These are phyloP conservation scores for Crypturellus tataupa DNA, from an alignment of 2,797 vertebrate species.

Conservation along the genomic window DNA sequence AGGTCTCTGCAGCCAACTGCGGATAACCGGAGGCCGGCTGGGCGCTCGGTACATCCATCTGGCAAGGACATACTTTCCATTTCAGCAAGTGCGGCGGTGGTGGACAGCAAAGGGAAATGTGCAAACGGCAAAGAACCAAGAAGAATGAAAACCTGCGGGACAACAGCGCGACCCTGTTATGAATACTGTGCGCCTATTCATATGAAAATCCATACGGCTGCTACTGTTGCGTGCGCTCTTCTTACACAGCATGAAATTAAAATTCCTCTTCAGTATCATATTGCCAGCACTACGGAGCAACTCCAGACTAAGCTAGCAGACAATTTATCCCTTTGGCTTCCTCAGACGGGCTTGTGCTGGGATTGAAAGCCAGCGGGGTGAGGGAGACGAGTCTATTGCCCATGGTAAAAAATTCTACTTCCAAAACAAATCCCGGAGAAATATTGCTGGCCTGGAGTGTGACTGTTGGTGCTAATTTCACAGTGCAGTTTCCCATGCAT, in stretches of 20 bases:
- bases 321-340: constrained; percentile 75
- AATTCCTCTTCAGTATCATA: constrained; percentile 71
- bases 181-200: constrained; percentile 68
- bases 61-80: constrained; percentile 64
- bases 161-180: constrained; percentile 57
- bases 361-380: constrained; percentile 69
- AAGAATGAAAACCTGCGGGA: constrained; percentile 69
- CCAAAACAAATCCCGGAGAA: constrained; percentile 68
- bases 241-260: constrained; percentile 79
- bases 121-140: constrained; percentile 34
- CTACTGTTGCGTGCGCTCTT: constrained; percentile 63
- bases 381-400: constrained; percentile 65
- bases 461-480: constrained; percentile 56
- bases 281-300: constrained; percentile 59
- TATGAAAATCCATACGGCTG: constrained; percentile 76
- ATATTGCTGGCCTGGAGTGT: constrained; percentile 49
- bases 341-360: background rate
- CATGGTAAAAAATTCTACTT: constrained; percentile 64
- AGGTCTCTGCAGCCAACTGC: constrained; percentile 52
- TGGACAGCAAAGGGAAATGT: constrained; percentile 38
- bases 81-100: constrained; percentile 50
- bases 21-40: constrained; percentile 11
- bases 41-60: constrained; percentile 53
- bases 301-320: constrained; percentile 53
- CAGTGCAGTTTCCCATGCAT: constrained; percentile 58